Conservation (phyloP, 2,888 invertebrate species). For the Sipha maydis region DNA sequence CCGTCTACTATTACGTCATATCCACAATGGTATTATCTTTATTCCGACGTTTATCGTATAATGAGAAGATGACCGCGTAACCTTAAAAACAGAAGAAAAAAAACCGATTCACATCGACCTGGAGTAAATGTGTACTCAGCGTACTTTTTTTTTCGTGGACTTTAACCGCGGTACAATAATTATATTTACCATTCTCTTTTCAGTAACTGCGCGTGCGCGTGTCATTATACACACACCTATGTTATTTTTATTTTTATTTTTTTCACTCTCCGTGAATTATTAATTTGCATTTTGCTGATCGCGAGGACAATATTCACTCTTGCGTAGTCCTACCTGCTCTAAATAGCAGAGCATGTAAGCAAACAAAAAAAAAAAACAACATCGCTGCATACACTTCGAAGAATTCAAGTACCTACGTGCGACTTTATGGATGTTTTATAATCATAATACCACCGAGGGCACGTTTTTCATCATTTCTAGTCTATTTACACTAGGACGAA, state of each 20-base stretch:
- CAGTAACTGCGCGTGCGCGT: not conserved
- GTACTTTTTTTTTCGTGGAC: not conserved
- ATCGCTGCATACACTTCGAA: not conserved
- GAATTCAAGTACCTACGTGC: not conserved
- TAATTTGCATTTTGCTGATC: not conserved
- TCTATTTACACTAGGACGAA: too few relatives aligned
- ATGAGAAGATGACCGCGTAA: too few relatives aligned
- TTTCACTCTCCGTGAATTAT: not conserved
- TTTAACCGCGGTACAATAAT: slow-evolving; percentile 83
- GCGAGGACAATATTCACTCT: not conserved
- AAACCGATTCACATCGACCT: too few relatives aligned
- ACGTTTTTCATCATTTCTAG: not conserved
- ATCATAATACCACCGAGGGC: not conserved
- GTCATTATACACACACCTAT: not conserved
- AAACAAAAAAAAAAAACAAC: not conserved
- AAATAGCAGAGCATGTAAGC: not conserved
- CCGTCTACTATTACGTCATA: too few relatives aligned
- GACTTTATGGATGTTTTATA: not conserved
- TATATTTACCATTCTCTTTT: slow-evolving; percentile 86
- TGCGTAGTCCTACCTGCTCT: not conserved
- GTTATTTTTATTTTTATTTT: too few relatives aligned
- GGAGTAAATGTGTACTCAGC: too few relatives aligned
- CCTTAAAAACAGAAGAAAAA: too few relatives aligned
- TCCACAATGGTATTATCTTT: too few relatives aligned
- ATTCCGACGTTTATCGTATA: too few relatives aligned